Conservation (phyloP, 2,888 invertebrate species). For the Luffia ferchaultella region DNA sequence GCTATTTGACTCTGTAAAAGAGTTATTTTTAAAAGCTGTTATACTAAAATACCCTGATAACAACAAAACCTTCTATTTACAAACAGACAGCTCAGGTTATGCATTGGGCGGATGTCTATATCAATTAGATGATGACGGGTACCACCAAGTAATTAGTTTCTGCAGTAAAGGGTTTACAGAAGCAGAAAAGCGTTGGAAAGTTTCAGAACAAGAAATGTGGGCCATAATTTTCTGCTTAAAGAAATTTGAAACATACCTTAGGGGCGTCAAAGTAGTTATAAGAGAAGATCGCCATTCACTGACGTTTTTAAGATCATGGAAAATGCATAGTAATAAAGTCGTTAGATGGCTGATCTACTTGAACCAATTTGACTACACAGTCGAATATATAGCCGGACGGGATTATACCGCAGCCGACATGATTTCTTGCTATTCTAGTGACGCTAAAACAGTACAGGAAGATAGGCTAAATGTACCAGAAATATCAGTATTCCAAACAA, state of each 20-base stretch:
- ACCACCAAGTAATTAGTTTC: conserved; percentile 15
- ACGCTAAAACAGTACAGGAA: background rate
- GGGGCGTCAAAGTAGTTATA: conserved; percentile 15
- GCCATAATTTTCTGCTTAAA: conserved; percentile 18
- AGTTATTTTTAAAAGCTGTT: conserved; percentile 11
- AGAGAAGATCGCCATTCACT: conserved; percentile 21
- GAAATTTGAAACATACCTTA: conserved; percentile 20
- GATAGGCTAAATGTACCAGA: conserved; percentile 1
- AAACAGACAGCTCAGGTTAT: conserved; percentile 20
- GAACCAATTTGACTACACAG: conserved; percentile 18
- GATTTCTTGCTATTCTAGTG: conserved; percentile 17
- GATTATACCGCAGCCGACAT: conserved; percentile 21
- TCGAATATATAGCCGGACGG: conserved; percentile 17
- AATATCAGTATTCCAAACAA: background rate
- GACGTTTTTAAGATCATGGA: conserved; percentile 19
- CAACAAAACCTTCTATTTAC: conserved; percentile 12
- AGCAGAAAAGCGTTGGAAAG: conserved; percentile 17
- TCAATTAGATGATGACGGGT: conserved; percentile 1
- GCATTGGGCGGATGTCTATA: conserved; percentile 17
- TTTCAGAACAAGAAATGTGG: conserved; percentile 20
- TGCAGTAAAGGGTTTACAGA: conserved; percentile 15
- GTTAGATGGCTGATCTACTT: conserved; percentile 19
- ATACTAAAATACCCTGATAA: conserved; percentile 12
- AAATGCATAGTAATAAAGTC: conserved; percentile 17
- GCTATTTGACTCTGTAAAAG: conserved; percentile 15